Base-by-base conservation (phyloP, 2,113 vertebrate genomes). In the Perccottus glenii region DNA sequence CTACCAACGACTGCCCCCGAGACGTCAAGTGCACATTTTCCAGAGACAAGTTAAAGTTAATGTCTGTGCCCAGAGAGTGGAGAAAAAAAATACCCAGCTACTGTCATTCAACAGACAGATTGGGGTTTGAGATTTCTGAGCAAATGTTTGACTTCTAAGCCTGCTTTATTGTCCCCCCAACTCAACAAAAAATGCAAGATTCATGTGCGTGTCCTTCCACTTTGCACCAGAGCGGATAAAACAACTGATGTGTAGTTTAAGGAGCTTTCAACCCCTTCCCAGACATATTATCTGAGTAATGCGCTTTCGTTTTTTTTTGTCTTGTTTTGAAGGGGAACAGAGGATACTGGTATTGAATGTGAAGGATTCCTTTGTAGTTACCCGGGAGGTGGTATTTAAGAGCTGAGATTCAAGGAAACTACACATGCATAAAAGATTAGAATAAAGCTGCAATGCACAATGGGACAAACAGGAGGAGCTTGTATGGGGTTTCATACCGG, bases 341-440 rank as follows among this genome's bases (percentile, higher is more conserved):
- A 76, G 73, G 58, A 72, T 68, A 57, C 77, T 78, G 58, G 74
- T 84, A 33, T 77, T 82, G 75, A 69, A 79, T 71, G 74, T 81
- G 75, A 71, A 70, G 51, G 60, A 88, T 85, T 83, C 79, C 59
- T 85, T 75, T 83, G 70, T 82, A 77, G 77, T 86, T 86, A 77
- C 71, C 75, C 38, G 60, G 79, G 78, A 85, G 82, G 70, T 73
- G 75, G 78, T 64, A 77, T 70, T 85, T 77, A 64, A 73, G 70
- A 79, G 66, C 2, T 49, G 68, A 2, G 36, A 67, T 69, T 75
- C 58, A 77, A 74, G 73, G 75, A 84, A 80, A 68, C 66, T 47
- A 67, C 46, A 64, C 64, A 67, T 61, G 75, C 77, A 80, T 85
- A 82, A 84, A 85, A 55, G 69, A 76, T 86, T 70, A 83, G 78